Conservation (phyloP, 2,888 invertebrate species). For the Tubiluchus corallicola region DNA sequence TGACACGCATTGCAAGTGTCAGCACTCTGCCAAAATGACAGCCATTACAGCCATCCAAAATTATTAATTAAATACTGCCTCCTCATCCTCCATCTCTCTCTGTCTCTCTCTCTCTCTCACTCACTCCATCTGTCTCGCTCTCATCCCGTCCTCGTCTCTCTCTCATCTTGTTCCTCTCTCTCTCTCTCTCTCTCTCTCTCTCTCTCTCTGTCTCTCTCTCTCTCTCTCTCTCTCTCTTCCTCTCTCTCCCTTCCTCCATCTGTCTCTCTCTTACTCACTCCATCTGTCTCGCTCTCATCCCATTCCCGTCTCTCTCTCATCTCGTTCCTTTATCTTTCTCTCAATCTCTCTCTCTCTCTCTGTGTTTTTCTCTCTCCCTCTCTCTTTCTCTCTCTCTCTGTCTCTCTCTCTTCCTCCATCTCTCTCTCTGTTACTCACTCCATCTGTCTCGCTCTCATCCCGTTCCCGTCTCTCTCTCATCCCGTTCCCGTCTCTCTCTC, state of each 20-base stretch:
- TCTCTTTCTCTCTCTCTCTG: not conserved
- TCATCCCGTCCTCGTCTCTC: too few relatives aligned
- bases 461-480: not conserved
- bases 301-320: not conserved
- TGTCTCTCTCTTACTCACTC: not conserved
- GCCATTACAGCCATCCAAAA: too few relatives aligned
- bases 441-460: not conserved
- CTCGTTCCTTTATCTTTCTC: not conserved
- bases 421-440: not conserved
- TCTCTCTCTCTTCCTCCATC: not conserved
- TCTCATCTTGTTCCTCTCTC: too few relatives aligned
- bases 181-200: not conserved
- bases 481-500: not conserved
- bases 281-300: not conserved
- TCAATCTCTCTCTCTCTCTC: not conserved
- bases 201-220: not conserved
- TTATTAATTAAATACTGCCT: too few relatives aligned
- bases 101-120: too few relatives aligned
- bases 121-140: too few relatives aligned
- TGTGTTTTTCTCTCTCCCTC: not conserved
- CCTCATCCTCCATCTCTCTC: too few relatives aligned
- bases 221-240: constrained; percentile 3
- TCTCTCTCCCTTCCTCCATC: constrained; percentile 1
- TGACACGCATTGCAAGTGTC: too few relatives aligned
- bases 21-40: too few relatives aligned